phyloP scores from a whole-genome alignment of 1,140 invertebrate species.

The Listronotus bonariensis region DNA sequence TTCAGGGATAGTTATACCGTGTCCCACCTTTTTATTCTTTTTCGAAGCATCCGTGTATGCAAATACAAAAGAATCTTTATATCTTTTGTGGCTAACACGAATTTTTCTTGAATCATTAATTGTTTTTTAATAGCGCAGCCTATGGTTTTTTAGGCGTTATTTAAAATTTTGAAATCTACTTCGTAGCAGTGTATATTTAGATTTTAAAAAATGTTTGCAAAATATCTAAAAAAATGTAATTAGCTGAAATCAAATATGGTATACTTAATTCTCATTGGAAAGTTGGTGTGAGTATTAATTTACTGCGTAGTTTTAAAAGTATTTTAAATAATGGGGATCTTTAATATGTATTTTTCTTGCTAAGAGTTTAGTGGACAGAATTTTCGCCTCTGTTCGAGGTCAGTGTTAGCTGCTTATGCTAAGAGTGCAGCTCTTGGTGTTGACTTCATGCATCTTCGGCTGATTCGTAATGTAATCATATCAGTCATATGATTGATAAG shows the following conservation, averaged over 20 bases:
- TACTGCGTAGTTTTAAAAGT: neutral
- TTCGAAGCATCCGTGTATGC: conserved; percentile 31
- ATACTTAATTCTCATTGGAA: neutral
- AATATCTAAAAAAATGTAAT: neutral
- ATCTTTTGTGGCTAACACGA: neutral
- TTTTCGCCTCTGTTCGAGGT: conserved; percentile 19
- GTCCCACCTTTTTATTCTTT: conserved; percentile 6
- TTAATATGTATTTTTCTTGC: conserved; percentile 1
- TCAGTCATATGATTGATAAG: too few species aligned
- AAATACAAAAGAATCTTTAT: neutral
- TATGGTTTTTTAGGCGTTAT: neutral
- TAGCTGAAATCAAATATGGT: conserved; percentile 3
- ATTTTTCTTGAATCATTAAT: neutral
- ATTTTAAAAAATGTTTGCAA: conserved; percentile 2
- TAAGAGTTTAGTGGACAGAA: conserved; percentile 20
- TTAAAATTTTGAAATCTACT: neutral
- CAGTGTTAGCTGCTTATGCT: conserved; percentile 12
- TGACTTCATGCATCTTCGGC: conserved; percentile 7
- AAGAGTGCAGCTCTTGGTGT: conserved; percentile 11
- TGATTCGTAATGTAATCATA: too few species aligned
- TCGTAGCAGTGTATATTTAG: conserved; percentile 4
- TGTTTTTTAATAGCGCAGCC: conserved; percentile 2
- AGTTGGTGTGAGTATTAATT: neutral
- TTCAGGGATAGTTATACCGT: conserved; percentile 15
- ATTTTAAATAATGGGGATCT: conserved; percentile 12